A percentile compares a stretch with the other conserved stretches of the same genome.
These are phyloP conservation scores for Ceyx erithaca DNA, from an alignment of 2,797 vertebrate genomes.

Conservation along the genomic window DNA sequence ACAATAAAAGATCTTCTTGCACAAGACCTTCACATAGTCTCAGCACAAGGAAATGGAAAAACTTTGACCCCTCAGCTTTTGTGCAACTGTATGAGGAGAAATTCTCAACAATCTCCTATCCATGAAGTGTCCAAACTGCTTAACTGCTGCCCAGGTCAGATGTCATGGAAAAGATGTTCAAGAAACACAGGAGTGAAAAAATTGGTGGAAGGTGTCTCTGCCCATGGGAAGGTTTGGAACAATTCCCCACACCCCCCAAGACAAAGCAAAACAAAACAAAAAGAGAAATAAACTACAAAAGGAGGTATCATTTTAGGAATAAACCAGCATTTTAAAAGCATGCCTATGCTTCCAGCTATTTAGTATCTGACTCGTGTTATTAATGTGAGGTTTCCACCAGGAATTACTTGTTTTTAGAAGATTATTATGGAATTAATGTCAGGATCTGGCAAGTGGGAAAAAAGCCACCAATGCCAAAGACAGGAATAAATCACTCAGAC, in stretches of 20 bases:
- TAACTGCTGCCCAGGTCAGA: background rate
- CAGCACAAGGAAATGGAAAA: background rate
- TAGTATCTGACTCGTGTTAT: background rate
- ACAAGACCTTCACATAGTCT: background rate
- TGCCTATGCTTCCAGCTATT: background rate
- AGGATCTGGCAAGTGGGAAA: background rate
- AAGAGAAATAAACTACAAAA: background rate
- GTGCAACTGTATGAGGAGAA: background rate
- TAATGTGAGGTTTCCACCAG: background rate
- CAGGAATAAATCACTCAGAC: background rate
- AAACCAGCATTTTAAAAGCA: background rate
- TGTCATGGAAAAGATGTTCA: background rate
- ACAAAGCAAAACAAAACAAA: too few relatives aligned
- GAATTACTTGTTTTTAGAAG: slow-evolving; percentile 24
- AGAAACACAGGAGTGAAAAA: background rate
- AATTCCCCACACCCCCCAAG: background rate
- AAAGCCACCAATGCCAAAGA: background rate
- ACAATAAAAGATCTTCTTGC: background rate
- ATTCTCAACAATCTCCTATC: background rate
- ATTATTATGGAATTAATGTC: slow-evolving; percentile 4
- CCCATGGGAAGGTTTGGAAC: too few relatives aligned
- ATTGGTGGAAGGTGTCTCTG: background rate
- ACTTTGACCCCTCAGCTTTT: background rate
- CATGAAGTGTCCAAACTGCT: background rate
- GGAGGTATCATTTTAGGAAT: background rate